A percentile compares a stretch with the other conserved stretches of the same genome.
phyloP scores from a whole-genome alignment of 1,140 invertebrate species.

The Pomacea maculata region DNA sequence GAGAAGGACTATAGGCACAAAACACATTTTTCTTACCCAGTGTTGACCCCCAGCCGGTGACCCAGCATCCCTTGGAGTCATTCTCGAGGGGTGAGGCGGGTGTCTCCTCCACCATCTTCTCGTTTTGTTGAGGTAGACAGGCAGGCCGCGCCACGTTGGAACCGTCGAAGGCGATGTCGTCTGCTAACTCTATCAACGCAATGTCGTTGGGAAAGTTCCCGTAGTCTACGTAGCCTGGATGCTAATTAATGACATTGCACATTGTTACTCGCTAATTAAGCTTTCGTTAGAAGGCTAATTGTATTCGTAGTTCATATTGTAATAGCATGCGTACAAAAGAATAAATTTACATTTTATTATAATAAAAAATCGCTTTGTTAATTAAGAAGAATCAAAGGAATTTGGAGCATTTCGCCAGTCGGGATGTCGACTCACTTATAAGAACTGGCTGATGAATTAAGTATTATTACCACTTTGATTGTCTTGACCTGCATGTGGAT shows the following conservation, averaged over 20 bases:
- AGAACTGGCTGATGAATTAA: background rate
- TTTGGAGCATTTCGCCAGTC: too few species aligned
- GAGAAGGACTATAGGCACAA: too few species aligned
- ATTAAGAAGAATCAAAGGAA: too few species aligned
- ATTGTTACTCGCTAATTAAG: background rate
- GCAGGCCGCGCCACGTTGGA: constrained; percentile 9
- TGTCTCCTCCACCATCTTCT: constrained; percentile 9
- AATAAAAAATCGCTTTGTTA: too few species aligned
- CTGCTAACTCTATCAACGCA: constrained; percentile 25
- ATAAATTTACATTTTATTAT: too few species aligned
- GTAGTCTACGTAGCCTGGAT: constrained; percentile 21
- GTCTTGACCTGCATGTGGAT: too few species aligned
- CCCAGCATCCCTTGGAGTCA: constrained; percentile 16
- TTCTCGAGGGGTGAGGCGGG: background rate
- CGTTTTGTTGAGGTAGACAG: constrained; percentile 18
- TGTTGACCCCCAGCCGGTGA: constrained; percentile 33
- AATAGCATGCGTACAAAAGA: too few species aligned
- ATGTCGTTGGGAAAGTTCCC: constrained; percentile 35
- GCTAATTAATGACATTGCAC: constrained; percentile 10
- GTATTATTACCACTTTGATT: background rate
- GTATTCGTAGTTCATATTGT: too few species aligned
- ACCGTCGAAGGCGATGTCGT: constrained; percentile 19
- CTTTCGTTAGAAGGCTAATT: too few species aligned
- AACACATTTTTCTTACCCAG: constrained; percentile 1
- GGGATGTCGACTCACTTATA: too few species aligned